phyloP scores from a whole-genome alignment of 2,113 vertebrate genomes.

The Echinops telfairi region DNA sequence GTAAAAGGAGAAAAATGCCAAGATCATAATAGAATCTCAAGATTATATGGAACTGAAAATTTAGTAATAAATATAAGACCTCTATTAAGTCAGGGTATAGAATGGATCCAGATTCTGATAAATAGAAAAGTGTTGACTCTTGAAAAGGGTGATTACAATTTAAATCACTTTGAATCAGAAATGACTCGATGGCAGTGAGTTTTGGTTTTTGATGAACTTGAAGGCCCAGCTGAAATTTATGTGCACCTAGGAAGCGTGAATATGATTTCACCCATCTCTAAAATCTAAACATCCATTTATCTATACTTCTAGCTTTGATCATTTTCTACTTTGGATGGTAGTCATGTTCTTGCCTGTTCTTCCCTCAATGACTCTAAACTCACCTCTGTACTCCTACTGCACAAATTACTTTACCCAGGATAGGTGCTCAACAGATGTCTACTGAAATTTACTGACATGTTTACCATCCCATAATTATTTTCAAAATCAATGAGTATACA shows the following conservation, averaged over 20 bases:
- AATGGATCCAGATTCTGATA: slow-evolving; percentile 4
- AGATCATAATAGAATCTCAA: slow-evolving; percentile 1
- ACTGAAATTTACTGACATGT: background rate
- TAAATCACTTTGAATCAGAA: background rate
- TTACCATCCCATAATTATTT: slow-evolving; percentile 32
- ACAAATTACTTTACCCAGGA: background rate
- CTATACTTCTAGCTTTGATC: background rate
- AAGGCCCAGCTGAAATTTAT: slow-evolving; percentile 8
- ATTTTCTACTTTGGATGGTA: slow-evolving; percentile 24
- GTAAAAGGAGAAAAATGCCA: background rate
- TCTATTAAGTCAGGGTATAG: background rate
- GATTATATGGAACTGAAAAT: slow-evolving; percentile 38
- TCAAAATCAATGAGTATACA: background rate
- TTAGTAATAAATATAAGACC: background rate
- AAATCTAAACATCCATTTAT: background rate
- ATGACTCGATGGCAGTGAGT: no score
- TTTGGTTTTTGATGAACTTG: background rate
- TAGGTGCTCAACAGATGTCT: slow-evolving; percentile 29
- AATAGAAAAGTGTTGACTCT: slow-evolving; percentile 21
- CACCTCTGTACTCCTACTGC: background rate
- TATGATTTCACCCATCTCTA: background rate
- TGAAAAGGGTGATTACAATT: slow-evolving; percentile 40
- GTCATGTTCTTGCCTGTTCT: slow-evolving; percentile 28
- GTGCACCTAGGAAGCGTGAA: background rate
- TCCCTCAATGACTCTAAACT: background rate